phyloP scores from a whole-genome alignment of 2,113 vertebrate genomes.

The Python bivittatus region DNA sequence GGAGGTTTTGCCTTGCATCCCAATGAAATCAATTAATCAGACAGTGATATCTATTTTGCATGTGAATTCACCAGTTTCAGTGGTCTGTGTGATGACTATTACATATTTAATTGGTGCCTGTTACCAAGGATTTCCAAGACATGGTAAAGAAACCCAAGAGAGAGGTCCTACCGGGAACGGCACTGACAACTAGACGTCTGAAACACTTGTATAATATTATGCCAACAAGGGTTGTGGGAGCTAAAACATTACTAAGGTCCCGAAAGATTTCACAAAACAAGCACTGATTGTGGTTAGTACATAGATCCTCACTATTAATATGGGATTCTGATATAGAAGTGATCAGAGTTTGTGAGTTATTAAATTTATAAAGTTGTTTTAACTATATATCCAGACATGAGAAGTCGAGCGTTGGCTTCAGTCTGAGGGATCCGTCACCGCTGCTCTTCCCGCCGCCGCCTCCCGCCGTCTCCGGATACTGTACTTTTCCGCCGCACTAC shows the following conservation, averaged over 20 bases:
- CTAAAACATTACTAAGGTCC: background rate
- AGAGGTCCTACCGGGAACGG: background rate
- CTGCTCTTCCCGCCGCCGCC: background rate
- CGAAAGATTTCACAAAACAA: background rate
- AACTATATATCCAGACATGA: background rate
- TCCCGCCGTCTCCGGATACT: background rate
- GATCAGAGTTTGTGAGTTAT: background rate
- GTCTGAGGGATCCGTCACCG: background rate
- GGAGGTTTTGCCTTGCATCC: background rate
- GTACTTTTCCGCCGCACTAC: background rate
- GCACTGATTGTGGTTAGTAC: background rate
- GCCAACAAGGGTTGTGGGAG: background rate
- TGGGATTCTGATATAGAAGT: background rate
- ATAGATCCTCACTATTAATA: background rate
- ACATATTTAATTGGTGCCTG: conserved; percentile 25
- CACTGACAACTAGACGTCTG: background rate
- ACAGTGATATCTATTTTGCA: conserved; percentile 2
- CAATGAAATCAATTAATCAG: background rate
- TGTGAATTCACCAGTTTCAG: background rate
- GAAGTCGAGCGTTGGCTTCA: background rate
- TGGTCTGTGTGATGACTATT: background rate
- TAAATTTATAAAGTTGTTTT: background rate
- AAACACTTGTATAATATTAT: background rate
- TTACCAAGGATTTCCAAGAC: conserved; percentile 5
- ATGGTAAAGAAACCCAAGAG: background rate